Conservation (phyloP, 1,140 invertebrate genomes). For the Leptinotarsa texana region DNA sequence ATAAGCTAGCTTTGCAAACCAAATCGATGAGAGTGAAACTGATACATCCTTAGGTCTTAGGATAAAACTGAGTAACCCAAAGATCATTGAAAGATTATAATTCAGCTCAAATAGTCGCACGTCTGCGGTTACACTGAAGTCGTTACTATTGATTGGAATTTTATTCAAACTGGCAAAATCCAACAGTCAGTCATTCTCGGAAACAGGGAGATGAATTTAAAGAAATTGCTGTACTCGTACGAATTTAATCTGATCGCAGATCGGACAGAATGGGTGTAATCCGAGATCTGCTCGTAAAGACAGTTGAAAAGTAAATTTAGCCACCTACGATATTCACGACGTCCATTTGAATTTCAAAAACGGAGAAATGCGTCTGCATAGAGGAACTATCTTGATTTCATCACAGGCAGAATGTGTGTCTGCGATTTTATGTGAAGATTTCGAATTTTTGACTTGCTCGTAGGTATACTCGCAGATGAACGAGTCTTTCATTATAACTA, state of each 20-base stretch:
- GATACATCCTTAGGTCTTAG: neutral
- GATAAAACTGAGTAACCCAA: neutral
- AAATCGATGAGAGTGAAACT: neutral
- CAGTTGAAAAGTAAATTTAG: conserved; percentile 43
- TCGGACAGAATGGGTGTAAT: conserved; percentile 41
- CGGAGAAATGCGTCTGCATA: neutral
- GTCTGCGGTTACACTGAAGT: neutral
- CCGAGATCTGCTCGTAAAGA: conserved; percentile 43
- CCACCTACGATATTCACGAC: conserved; percentile 41
- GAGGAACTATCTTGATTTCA: neutral
- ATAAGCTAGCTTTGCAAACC: neutral
- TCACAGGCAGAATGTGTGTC: neutral
- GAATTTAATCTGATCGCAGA: conserved; percentile 40
- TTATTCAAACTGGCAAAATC: conserved; percentile 8
- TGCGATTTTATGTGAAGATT: too few relatives aligned
- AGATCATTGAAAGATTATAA: neutral
- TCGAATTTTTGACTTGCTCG: too few relatives aligned
- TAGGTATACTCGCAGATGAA: too few relatives aligned
- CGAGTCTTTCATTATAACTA: too few relatives aligned
- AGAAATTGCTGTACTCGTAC: conserved; percentile 34
- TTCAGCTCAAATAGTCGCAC: neutral
- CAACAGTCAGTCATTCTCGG: neutral
- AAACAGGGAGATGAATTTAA: conserved; percentile 36
- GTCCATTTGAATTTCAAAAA: conserved; percentile 29
- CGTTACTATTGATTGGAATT: conserved; percentile 12